A percentile compares a stretch with the other conserved stretches of the same genome.
These are phyloP conservation scores for Corythucha ciliata DNA, from an alignment of 2,888 invertebrate species.

Conservation along the genomic window DNA sequence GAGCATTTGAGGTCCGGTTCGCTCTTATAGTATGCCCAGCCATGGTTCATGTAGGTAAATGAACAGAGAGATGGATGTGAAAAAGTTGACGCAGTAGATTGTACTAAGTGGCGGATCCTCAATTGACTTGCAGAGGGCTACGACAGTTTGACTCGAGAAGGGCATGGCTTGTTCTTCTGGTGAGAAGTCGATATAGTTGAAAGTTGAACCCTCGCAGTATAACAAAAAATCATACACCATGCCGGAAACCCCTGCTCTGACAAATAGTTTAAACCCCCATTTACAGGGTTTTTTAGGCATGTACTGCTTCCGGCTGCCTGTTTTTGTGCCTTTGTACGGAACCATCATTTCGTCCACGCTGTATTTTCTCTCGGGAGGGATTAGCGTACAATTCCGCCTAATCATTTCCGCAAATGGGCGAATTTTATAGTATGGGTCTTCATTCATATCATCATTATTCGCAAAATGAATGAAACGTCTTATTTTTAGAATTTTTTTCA, in stretches of 20 bases:
- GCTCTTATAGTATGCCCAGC: slow-evolving; percentile 27
- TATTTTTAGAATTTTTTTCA: slow-evolving; percentile 5
- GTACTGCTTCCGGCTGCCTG: slow-evolving; percentile 39
- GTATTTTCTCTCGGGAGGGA: background rate
- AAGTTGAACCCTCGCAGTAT: slow-evolving; percentile 38
- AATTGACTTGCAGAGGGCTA: slow-evolving; percentile 35
- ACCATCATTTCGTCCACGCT: background rate
- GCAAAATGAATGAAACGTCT: background rate
- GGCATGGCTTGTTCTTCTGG: slow-evolving; percentile 33
- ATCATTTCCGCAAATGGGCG: background rate
- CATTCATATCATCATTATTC: background rate
- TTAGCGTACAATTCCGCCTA: background rate
- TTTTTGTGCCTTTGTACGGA: too few species aligned
- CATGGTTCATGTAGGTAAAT: slow-evolving; percentile 24
- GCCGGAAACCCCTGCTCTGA: slow-evolving; percentile 39
- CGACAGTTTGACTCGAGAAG: slow-evolving; percentile 37
- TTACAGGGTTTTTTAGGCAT: slow-evolving; percentile 39
- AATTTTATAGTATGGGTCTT: background rate
- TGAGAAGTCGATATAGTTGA: slow-evolving; percentile 32
- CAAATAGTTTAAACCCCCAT: slow-evolving; percentile 40
- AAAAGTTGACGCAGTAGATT: slow-evolving; percentile 35
- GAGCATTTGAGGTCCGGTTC: slow-evolving; percentile 25
- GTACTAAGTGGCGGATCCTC: slow-evolving; percentile 20
- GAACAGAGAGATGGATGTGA: slow-evolving; percentile 23
- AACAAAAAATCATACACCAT: slow-evolving; percentile 39